Base-by-base conservation (phyloP, 2,888 invertebrate species). In the Tromatobia lineatoria region DNA sequence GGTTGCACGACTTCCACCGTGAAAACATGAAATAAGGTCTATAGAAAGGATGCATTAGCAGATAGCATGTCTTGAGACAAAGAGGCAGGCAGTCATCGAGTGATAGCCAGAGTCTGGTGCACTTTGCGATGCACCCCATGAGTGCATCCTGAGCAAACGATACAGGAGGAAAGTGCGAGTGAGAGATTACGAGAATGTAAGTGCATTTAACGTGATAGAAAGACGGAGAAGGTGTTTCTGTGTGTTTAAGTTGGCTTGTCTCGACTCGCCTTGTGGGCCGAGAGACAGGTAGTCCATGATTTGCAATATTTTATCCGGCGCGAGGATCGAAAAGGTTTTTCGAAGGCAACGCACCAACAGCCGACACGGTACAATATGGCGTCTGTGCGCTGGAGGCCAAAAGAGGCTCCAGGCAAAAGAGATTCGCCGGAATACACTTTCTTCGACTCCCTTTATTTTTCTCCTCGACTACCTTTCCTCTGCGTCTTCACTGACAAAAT, bases 201-300 rank as follows among this genome's bases (percentile, higher is more conserved):
- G 82, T 86, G 83, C 83, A 83, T 83, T 85, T 61, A 83, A 69
- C 83, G 64, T 64, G 77, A 80, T 42, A 13, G 73, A 69, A 52
- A 81, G 57, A 82, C 50, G 25, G 54, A 64, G 74, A 82, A 82
- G 10, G n/a, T 75, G 54, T 67, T 64, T 85, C 70, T 75, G 45
- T 66, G 57, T 69, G 52, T 75, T 64, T 45, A 73, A 42, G 75
- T 42, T 50, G 69, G 64, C 59, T 80, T 75, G 74, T 59, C 54
- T 73, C 50, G 83, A 70, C 71, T 80, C 29, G 83, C 70, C 64
- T 57, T 47, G 69, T 80, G 74, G 70, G 52, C 54, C 77, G 66
- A 67, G 74, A 71, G 88, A 91, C 93, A 93, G 93, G 93, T 93
- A 93, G 92, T 89, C 91, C 90, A 91, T 93, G 93, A 93, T 93